Evolutionary conservation across 2,797 vertebrate genomes (phyloP), one percentile per base, ranked within the genome.

Genomic region (Uromys caudimaculatus): DNA sequence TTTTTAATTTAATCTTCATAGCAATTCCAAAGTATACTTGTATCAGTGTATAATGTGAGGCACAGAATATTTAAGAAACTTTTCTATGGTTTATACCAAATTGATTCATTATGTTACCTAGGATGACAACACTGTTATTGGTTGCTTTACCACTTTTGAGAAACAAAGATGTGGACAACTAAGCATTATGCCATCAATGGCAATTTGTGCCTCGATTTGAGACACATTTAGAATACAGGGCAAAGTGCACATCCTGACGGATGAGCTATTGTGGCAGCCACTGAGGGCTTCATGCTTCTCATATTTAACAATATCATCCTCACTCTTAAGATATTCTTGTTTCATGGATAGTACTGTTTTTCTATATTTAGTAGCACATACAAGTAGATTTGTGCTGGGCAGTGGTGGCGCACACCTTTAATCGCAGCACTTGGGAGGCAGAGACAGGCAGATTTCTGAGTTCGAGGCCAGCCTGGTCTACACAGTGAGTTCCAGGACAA

Each of bases 141-240:
- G 95, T 75, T 62, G 90, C 83, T 24, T 79, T 75, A 13, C 23
- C 32, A 79, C 54, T 89, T 67, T 76, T 1, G 83, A 32, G 38
- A 58, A 32, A 91, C 50, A 96, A 90, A 96, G 90, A 64, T 84
- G 21, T 52, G 23, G 35, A 19, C 38, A 81, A 54, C 90, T 93
- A 93, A 88, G 38, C 11, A 47, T 13, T 50, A 73, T 67, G 9
- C 35, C 81, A 85, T 85, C 71, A 92, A 50, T 47, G 90, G 23
- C 60, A 87, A 93, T 91, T 87, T 94, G 38, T 89, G n/a, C 41
- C 44, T 58, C 76, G 85, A 32, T 95, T 92, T 94, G 47, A 94
- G 60, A 89, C 41, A 82, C 23, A 10, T 83, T 75, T 54, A 89
- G 6, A 67, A 21, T 9, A 91, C 9, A 86, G 29, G 41, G 47